Evolutionary conservation across 2,888 invertebrate genomes (phyloP).

Genomic region (Leptopilina myrica): DNA sequence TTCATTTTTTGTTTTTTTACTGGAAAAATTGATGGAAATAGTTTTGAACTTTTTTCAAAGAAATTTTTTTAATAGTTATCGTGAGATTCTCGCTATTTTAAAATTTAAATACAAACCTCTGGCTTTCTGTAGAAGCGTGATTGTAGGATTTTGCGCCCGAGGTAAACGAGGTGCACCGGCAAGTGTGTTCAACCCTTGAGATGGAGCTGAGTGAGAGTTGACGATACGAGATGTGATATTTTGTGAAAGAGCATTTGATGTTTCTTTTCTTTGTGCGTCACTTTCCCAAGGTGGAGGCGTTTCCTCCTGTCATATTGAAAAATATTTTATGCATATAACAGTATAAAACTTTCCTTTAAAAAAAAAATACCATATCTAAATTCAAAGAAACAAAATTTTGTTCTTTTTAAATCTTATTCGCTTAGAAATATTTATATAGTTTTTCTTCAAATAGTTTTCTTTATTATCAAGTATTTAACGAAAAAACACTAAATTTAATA

Average conservation of each 20-base stretch:
- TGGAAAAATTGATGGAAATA: no score
- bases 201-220: slow-evolving; percentile 81
- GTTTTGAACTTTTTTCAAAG: neutral
- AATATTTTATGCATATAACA: neutral
- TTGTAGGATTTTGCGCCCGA: slow-evolving; percentile 90
- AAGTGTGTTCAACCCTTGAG: slow-evolving; percentile 79
- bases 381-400: neutral
- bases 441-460: no score
- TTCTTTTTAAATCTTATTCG: no score
- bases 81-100: neutral
- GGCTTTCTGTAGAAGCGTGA: slow-evolving; percentile 91
- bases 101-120: slow-evolving; percentile 81
- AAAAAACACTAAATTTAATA: neutral
- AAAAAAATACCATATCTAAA: neutral
- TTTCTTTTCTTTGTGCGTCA: slow-evolving; percentile 61
- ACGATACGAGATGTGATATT: slow-evolving; percentile 71
- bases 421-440: no score
- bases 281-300: slow-evolving; percentile 65
- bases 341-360: neutral
- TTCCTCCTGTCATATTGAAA: slow-evolving; percentile 43
- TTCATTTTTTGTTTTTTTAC: no score
- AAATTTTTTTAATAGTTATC: no score
- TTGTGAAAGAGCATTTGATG: slow-evolving; percentile 57
- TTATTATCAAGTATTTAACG: no score
- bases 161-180: slow-evolving; percentile 80